These are phyloP conservation scores for Hyles vespertilio DNA, from an alignment of 1,140 invertebrate species.

Conservation along the genomic window DNA sequence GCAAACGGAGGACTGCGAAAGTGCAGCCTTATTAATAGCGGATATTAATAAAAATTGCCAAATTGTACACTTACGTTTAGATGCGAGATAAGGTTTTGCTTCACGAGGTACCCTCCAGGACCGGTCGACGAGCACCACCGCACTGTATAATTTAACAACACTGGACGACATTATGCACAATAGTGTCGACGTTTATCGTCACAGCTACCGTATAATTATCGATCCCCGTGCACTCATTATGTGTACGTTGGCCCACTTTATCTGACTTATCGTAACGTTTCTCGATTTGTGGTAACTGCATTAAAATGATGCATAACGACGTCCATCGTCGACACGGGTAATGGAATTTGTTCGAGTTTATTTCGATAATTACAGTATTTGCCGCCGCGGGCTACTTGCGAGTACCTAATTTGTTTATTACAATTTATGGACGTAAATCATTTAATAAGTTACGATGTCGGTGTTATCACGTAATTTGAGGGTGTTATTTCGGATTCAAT, in stretches of 20 bases:
- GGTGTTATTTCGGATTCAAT: constrained; percentile 15
- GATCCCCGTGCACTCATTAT: constrained; percentile 44
- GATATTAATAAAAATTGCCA: too few species aligned
- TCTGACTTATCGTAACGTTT: constrained; percentile 43
- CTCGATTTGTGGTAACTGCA: constrained; percentile 53
- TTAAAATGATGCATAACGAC: constrained; percentile 57
- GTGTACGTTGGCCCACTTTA: constrained; percentile 41
- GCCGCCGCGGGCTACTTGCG: constrained; percentile 9
- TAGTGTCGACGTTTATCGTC: constrained; percentile 56
- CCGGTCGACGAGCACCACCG: constrained; percentile 28
- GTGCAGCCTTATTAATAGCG: too few species aligned
- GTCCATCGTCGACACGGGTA: constrained; percentile 33
- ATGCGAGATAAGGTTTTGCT: neutral
- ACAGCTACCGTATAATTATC: constrained; percentile 59
- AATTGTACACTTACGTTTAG: too few species aligned
- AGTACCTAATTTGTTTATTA: constrained; percentile 32
- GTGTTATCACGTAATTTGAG: constrained; percentile 30
- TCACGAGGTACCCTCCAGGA: constrained; percentile 16
- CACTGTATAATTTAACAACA: constrained; percentile 62
- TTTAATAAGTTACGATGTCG: constrained; percentile 18
- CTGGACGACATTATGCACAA: constrained; percentile 58
- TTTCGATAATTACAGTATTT: constrained; percentile 36
- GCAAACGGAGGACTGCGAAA: too few species aligned
- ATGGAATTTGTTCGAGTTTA: constrained; percentile 46
- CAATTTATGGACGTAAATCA: constrained; percentile 31